Conservation (phyloP, 2,797 vertebrate genomes). For the Rhabdomys pumilio region DNA sequence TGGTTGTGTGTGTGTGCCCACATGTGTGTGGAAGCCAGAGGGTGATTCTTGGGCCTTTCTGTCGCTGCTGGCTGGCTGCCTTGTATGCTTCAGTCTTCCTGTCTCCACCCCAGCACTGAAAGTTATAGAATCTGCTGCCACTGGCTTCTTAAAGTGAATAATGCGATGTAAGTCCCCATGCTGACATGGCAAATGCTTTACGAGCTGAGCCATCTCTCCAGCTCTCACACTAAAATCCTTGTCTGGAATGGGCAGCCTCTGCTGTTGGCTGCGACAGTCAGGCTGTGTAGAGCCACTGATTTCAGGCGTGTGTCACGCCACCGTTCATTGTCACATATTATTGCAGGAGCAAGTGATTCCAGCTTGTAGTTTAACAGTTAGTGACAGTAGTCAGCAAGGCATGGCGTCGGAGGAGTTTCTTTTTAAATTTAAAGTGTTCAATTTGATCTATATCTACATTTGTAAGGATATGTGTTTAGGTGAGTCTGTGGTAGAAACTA, state of each 20-base stretch:
- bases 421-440: constrained; percentile 21
- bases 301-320: not conserved
- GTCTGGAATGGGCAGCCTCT: not conserved
- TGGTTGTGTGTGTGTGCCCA: not conserved
- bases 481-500: not conserved
- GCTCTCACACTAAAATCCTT: not conserved
- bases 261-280: not conserved
- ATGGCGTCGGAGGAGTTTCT: not conserved
- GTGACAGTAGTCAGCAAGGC: not conserved
- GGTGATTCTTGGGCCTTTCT: no score
- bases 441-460: not conserved
- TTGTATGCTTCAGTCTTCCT: not conserved
- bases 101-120: not conserved
- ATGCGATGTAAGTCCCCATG: not conserved
- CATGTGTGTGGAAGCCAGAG: not conserved
- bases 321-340: not conserved
- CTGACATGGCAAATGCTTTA: not conserved
- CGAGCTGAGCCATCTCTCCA: not conserved
- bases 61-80: not conserved
- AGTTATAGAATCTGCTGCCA: not conserved
- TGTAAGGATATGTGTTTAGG: not conserved
- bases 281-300: not conserved
- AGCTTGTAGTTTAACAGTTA: not conserved
- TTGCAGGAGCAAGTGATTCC: constrained; percentile 21
- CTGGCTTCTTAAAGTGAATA: not conserved